phyloP scores from a whole-genome alignment of 2,113 vertebrate species.

The Chamaetylas fuelleborni region DNA sequence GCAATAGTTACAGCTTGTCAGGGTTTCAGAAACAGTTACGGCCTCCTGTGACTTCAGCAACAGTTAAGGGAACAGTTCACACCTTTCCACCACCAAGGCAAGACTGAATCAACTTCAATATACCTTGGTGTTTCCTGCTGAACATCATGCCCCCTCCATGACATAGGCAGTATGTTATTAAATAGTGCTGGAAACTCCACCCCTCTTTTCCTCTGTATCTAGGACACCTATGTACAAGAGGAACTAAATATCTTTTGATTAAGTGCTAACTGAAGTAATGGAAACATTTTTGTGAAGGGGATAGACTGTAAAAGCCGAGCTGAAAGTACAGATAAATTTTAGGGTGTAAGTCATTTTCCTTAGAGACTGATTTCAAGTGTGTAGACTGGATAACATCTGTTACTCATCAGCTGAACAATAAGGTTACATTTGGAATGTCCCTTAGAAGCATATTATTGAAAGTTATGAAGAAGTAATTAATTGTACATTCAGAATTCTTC shows the following conservation, averaged over 20 bases:
- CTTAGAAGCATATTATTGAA: not conserved
- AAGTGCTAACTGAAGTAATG: not conserved
- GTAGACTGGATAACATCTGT: not conserved
- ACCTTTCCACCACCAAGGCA: accelerated
- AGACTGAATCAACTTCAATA: not conserved
- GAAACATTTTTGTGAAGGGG: not conserved
- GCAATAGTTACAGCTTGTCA: not conserved
- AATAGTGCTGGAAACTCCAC: not conserved
- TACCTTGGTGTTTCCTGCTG: not conserved
- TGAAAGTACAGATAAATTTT: not conserved
- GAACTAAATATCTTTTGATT: not conserved
- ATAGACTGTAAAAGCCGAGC: not conserved
- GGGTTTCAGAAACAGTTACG: not conserved
- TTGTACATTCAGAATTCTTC: not conserved
- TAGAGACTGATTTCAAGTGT: not conserved
- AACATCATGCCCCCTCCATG: not conserved
- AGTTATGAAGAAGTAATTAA: not conserved
- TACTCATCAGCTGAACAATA: not conserved
- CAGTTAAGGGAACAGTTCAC: not conserved
- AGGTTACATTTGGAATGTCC: not conserved
- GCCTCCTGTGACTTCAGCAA: not conserved
- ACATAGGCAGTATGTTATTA: not conserved
- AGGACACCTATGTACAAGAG: not conserved
- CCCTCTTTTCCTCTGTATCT: not conserved
- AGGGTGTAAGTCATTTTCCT: not conserved